These are phyloP conservation scores for Engystomops pustulosus DNA, from an alignment of 2,113 vertebrate genomes.

Conservation along the genomic window DNA sequence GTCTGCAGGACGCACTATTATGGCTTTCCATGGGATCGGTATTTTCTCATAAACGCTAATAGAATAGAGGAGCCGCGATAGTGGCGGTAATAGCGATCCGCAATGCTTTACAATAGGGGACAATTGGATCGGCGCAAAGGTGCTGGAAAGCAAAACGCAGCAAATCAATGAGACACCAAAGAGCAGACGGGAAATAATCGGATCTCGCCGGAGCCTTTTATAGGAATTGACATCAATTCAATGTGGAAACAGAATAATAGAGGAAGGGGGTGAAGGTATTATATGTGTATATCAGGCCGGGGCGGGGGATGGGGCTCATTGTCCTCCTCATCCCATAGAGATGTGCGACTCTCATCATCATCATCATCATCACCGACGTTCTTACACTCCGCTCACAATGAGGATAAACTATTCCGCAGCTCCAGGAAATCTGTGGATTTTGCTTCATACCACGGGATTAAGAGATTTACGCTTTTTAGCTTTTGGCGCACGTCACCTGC, in stretches of 20 bases:
- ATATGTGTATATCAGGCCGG: not conserved
- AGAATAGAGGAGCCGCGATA: not conserved
- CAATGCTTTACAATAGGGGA: not conserved
- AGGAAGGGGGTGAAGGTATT: not conserved
- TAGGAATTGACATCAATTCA: not conserved
- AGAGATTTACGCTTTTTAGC: not conserved
- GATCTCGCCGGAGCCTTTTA: not conserved
- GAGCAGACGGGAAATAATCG: conserved; percentile 8
- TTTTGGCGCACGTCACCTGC: not conserved
- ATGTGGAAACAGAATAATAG: conserved; percentile 7
- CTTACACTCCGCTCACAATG: not conserved
- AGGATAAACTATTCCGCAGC: not conserved
- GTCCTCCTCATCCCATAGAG: not conserved
- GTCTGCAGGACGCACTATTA: not conserved
- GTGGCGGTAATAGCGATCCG: not conserved
- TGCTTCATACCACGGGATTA: not conserved
- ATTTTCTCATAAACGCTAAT: not conserved
- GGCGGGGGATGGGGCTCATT: not conserved
- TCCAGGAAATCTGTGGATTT: conserved; percentile 6
- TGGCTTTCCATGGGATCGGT: not conserved
- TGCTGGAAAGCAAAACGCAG: not conserved
- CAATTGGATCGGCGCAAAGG: not conserved
- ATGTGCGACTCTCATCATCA: no score
- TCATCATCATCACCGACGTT: not conserved
- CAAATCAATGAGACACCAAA: conserved; percentile 40